Evolutionary conservation across 1,140 invertebrate genomes (phyloP).

Genomic region (Rhyacophila brunnea): DNA sequence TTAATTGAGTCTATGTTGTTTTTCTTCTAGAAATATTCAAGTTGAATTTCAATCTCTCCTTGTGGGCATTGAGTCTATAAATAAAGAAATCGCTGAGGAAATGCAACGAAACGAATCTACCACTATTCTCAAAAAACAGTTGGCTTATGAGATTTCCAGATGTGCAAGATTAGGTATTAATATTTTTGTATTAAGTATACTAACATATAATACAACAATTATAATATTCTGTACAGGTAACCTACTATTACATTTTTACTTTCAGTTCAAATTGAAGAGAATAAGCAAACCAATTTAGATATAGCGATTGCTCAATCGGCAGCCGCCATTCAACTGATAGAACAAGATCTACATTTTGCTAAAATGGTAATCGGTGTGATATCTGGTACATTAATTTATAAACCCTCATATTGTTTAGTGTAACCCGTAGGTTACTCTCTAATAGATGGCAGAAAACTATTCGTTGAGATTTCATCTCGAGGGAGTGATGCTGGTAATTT

Average conservation of each 20-base stretch:
- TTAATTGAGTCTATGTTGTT: neutral
- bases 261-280: slow-evolving; percentile 40
- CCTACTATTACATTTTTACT: slow-evolving; percentile 6
- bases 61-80: slow-evolving; percentile 57
- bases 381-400: too few relatives aligned
- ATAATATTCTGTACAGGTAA: too few relatives aligned
- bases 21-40: slow-evolving; percentile 50
- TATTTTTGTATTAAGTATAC: too few relatives aligned
- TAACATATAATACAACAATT: too few relatives aligned
- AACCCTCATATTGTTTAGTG: neutral
- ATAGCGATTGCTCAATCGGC: slow-evolving; percentile 53
- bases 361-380: slow-evolving; percentile 30
- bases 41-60: slow-evolving; percentile 57
- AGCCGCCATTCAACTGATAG: slow-evolving; percentile 58
- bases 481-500: too few relatives aligned
- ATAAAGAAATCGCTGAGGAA: slow-evolving; percentile 63
- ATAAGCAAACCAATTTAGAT: slow-evolving; percentile 47
- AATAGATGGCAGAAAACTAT: too few relatives aligned
- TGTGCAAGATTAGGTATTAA: slow-evolving; percentile 38
- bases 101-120: slow-evolving; percentile 66
- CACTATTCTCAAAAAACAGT: slow-evolving; percentile 58
- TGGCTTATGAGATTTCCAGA: slow-evolving; percentile 56
- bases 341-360: slow-evolving; percentile 58
- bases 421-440: too few relatives aligned
- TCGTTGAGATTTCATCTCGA: too few relatives aligned